These are phyloP conservation scores for Drosophila atripex DNA, from an alignment of 2,888 invertebrate species.

Conservation along the genomic window DNA sequence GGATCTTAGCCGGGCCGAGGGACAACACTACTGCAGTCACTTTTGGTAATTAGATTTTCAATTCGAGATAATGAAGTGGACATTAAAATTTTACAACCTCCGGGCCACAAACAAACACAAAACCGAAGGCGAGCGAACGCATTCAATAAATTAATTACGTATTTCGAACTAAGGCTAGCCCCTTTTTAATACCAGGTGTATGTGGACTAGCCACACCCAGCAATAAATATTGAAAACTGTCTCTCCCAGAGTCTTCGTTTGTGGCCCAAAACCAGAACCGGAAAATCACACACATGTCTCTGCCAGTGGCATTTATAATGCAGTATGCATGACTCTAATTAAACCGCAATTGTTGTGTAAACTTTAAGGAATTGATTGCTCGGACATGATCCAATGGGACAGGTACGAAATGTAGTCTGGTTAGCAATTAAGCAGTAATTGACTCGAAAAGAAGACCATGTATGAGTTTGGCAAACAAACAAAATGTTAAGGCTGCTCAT, in stretches of 20 bases:
- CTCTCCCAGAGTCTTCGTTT: conserved; percentile 14
- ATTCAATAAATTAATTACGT: conserved; percentile 76
- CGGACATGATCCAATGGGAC: conserved; percentile 26
- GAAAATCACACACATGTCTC: conserved; percentile 42
- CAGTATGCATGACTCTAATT: conserved; percentile 45
- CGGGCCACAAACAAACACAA: conserved; percentile 32
- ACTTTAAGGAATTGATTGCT: conserved; percentile 54
- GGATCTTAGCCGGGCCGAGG: conserved; percentile 10
- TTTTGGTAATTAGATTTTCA: conserved; percentile 77
- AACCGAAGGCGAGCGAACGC: conserved; percentile 58
- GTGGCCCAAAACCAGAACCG: conserved; percentile 19
- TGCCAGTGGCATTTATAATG: conserved; percentile 30
- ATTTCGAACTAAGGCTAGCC: conserved; percentile 51
- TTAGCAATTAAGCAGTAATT: conserved; percentile 37
- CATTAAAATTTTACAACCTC: conserved; percentile 78
- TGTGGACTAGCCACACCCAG: conserved; percentile 27
- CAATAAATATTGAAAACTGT: conserved; percentile 43
- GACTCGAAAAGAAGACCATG: conserved; percentile 15
- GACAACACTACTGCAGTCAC: conserved; percentile 60
- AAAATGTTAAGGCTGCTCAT: not conserved
- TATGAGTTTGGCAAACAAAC: conserved; percentile 15
- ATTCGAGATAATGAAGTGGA: conserved; percentile 73
- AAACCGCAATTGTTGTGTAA: conserved; percentile 52
- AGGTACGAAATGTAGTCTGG: conserved; percentile 13
- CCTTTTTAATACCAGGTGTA: conserved; percentile 37